These are phyloP conservation scores for Pituophis catenifer DNA, from an alignment of 2,113 vertebrate species.

Conservation along the genomic window DNA sequence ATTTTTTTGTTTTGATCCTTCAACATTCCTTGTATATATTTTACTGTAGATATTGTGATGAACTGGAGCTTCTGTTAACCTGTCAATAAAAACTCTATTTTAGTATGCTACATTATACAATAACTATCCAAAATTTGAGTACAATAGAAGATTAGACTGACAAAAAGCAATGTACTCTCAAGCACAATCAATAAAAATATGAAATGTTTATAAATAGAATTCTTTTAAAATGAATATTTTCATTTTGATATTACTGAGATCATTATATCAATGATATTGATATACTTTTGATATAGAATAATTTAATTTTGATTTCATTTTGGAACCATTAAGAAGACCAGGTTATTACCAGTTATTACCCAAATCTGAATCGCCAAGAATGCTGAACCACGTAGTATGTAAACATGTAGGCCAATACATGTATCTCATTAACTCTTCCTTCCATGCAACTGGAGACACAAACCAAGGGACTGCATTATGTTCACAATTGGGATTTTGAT, in stretches of 20 bases:
- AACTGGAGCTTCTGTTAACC: conserved; percentile 67
- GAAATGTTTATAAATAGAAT: background rate
- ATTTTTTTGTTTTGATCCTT: conserved; percentile 64
- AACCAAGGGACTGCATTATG: background rate
- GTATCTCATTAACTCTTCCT: background rate
- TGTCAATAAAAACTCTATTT: conserved; percentile 45
- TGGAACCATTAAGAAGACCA: background rate
- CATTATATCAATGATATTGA: background rate
- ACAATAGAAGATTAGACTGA: background rate
- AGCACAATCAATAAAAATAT: background rate
- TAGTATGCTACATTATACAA: background rate
- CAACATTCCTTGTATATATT: conserved; percentile 45
- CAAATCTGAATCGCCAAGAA: background rate
- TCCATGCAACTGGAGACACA: background rate
- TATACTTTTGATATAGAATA: background rate
- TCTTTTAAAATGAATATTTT: background rate
- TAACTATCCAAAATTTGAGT: conserved; percentile 16
- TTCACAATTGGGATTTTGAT: background rate
- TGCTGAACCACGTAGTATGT: background rate
- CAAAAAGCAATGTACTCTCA: background rate
- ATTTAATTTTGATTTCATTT: background rate
- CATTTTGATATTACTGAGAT: background rate
- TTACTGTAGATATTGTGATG: conserved; percentile 61
- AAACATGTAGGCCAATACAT: background rate
- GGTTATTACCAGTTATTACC: background rate